Evolutionary conservation across 2,797 vertebrate species (phyloP), one percentile per base, ranked within the genome.

Genomic region (Cryptoprocta ferox): DNA sequence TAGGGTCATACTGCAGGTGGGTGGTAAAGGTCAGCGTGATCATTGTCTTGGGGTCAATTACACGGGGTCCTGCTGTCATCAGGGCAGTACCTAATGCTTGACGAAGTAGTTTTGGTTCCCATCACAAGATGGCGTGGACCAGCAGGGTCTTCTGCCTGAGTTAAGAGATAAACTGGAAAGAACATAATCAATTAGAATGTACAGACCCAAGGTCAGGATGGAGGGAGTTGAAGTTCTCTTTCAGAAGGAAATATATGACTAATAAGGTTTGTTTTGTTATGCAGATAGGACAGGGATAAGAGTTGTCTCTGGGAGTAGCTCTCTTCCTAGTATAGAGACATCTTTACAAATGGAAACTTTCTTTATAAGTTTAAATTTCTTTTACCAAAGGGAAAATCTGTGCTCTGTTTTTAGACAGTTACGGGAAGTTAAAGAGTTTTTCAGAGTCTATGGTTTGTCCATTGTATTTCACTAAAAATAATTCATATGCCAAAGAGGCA

Each of bases 331-430:
- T 26, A 68, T 19, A 89, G 21, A 35, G 70, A 89, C 14, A 78
- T 66, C 35, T 65, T 93, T 68, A 65, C 70, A 61, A 71, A 65
- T 71, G 84, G 32, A 78, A 78, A 89, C 76, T 89, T 76, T 32
- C 39, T 73, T 73, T 63, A 35, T 59, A 83, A 73, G 35, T 12
- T 28, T 45, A 68, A 68, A 78, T 68, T 56, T 87, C 48, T 39
- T 45, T 65, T 66, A 56, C 45, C 82, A 76, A 89, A 94, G 86
- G 79, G 45, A 94, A 83, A 89, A 76, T 59, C 21, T 50, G n/a
- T 90, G 50, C 71, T 48, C 61, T 79, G 73, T 85, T 91, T 78
- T 91, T 37, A 95, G 81, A 30, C 73, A 35, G 21, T 42, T 76
- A 48, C 37, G 37, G 7, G 21, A 28, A 50, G 11, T 39, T 91